phyloP scores from a whole-genome alignment of 2,113 vertebrate species.

The Grus americana region DNA sequence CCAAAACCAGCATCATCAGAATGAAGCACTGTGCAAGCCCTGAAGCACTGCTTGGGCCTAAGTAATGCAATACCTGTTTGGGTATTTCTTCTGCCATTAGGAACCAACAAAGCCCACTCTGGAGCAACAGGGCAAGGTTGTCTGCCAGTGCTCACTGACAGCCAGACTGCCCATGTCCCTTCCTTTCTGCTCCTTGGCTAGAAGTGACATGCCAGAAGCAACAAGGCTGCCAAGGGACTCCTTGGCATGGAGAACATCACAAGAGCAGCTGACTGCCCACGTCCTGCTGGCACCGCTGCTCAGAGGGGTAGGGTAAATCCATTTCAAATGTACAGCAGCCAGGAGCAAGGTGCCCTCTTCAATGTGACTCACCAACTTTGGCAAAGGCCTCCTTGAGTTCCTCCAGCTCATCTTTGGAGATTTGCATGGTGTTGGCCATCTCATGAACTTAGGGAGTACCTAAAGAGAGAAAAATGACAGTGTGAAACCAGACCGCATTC shows the following conservation, averaged over 20 bases:
- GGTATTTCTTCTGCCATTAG: background rate
- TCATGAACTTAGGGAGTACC: constrained; percentile 69
- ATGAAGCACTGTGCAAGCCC: background rate
- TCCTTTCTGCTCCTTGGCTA: background rate
- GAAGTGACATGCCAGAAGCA: background rate
- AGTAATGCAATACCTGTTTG: background rate
- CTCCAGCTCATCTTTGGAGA: constrained; percentile 92
- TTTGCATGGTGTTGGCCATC: constrained; percentile 87
- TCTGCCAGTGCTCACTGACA: background rate
- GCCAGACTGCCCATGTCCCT: background rate
- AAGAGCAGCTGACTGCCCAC: background rate
- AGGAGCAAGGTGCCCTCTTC: background rate
- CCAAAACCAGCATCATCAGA: background rate
- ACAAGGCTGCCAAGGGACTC: background rate
- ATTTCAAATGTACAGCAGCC: background rate
- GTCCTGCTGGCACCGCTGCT: background rate
- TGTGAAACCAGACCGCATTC: background rate
- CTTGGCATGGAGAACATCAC: background rate
- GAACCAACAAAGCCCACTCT: background rate
- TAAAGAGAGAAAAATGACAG: constrained; percentile 30
- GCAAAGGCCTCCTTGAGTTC: constrained; percentile 90
- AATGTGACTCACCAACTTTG: constrained; percentile 86
- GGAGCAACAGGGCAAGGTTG: background rate
- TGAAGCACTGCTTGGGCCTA: background rate
- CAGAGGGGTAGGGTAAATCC: background rate